Base-by-base conservation (phyloP, 2,888 invertebrate species). In the Andrena bucephala region DNA sequence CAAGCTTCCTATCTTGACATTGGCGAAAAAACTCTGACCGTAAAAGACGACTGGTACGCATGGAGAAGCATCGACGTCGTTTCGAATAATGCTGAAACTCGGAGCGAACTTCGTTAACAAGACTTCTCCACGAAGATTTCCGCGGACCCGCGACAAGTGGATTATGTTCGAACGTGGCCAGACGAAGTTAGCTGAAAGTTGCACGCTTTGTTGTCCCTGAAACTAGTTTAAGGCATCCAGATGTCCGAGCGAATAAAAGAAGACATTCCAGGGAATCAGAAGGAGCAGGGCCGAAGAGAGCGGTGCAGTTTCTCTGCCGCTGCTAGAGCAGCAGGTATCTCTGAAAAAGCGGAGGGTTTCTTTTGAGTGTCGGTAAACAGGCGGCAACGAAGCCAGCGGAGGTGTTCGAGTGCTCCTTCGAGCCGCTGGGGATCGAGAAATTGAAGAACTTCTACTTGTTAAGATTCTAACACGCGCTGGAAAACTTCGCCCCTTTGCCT, bases 141-240 rank as follows among this genome's bases (percentile, higher is more conserved):
- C 68, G 76, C 73, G 72, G 72, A 67, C 70, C 63, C 69, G 48
- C 20, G 67, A 42, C 80, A 88, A 88, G 83, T 89, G 83, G 89
- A 88, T 88, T 89, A 89, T 63, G 81, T 87, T 81, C 83, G 78
- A 89, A 73, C 83, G 72, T 83, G 69, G 69, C 27, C 77, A 62
- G 83, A 83, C 77, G 48, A 88, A 89, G 85, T 88, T 85, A 62
- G 71, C 24, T 63, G 72, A 76, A 85, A 87, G 81, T 87, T 85
- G 76, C 63, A 54, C 83, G 84, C 74, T 73, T 80, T 70, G 87
- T 87, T 88, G 87, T 89, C 74, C 78, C 73, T 65, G 20, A 57
- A 60, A 65, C 76, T 57, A 68, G 81, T 85, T 81, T 79, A 79
- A 78, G 83, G 77, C 57, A 72, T 83, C 77, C 66, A 83, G 73